Base-by-base conservation (phyloP, 2,888 invertebrate genomes). In the Tridacna gigas region DNA sequence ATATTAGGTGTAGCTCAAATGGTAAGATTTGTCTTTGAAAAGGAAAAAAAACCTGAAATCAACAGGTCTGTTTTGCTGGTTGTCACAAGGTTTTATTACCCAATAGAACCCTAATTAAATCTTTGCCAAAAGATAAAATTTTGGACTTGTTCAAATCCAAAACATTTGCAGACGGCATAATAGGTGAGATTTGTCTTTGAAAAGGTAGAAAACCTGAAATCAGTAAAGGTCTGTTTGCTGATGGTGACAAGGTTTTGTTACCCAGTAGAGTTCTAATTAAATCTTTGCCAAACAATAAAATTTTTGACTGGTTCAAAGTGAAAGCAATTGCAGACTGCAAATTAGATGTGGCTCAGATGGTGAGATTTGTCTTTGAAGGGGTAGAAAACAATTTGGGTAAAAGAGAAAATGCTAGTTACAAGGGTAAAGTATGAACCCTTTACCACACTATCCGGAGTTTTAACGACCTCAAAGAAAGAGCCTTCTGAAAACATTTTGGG, bases 191-290 rank as follows among this genome's bases (percentile, higher is more conserved):
- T 13, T 51, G 51, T 13, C 51, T 51, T 51, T 51, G 51, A 51
- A 51, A 51, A 51, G 51, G 51, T 51, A 51, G 15, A 51, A 51
- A 51, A 51, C 11, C 51, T 15, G 11, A 15, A 13, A 51, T 13
- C 15, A 11, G n/a, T 47, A 4, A n/a, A 18, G 45, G 28, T 18
- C n/a, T 11, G 63, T 47, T 71, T n/a, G 25, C 25, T 71, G 71
- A 71, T 71, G 25, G 15, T 48, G 71, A 45, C 48, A 48, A 48
- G 71, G 71, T 71, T 48, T 71, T 71, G 48, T 47, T n/a, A 47
- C 18, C 9, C 63, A 63, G n/a, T 18, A n/a, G n/a, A n/a, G n/a
- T n/a, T n/a, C n/a, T n/a, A n/a, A n/a, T n/a, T 37, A 37, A 37
- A 2, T 37, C 37, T 37, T 37, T 37, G 7, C 37, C 37, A 37